These are phyloP conservation scores for Scophthalmus maximus DNA, from an alignment of 2,113 vertebrate genomes.

Conservation along the genomic window DNA sequence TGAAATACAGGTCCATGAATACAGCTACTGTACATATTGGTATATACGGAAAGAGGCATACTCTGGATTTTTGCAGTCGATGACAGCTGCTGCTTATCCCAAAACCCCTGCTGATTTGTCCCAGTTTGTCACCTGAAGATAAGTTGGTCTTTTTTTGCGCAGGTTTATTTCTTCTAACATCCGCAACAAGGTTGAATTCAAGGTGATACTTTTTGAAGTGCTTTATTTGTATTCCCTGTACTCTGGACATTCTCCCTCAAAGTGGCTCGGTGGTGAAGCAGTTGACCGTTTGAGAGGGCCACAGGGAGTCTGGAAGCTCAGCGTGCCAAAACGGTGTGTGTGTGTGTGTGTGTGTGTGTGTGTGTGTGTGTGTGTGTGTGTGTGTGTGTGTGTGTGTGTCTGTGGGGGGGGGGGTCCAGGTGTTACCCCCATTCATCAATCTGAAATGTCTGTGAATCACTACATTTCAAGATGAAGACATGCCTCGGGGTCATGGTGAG, in stretches of 20 bases:
- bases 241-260: constrained; percentile 16
- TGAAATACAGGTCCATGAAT: too few relatives aligned
- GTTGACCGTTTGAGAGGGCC: constrained; percentile 34
- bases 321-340: constrained; percentile 13
- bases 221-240: constrained; percentile 34
- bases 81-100: background rate
- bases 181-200: constrained; percentile 41
- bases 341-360: background rate
- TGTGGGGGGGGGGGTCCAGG: background rate
- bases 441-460: background rate
- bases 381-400: background rate
- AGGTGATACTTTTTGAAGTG: constrained; percentile 35
- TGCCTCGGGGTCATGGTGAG: background rate
- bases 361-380: background rate
- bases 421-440: too few relatives aligned
- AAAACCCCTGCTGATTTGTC: constrained; percentile 1
- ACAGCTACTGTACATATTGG: too few relatives aligned
- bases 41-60: background rate
- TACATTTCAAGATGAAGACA: background rate
- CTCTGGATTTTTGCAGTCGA: background rate
- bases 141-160: background rate
- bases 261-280: constrained; percentile 27
- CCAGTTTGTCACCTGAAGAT: constrained; percentile 17
- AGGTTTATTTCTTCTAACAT: background rate
- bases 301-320: constrained; percentile 35